These are phyloP conservation scores for Eilema griseolum DNA, from an alignment of 2,888 invertebrate species.

Conservation along the genomic window DNA sequence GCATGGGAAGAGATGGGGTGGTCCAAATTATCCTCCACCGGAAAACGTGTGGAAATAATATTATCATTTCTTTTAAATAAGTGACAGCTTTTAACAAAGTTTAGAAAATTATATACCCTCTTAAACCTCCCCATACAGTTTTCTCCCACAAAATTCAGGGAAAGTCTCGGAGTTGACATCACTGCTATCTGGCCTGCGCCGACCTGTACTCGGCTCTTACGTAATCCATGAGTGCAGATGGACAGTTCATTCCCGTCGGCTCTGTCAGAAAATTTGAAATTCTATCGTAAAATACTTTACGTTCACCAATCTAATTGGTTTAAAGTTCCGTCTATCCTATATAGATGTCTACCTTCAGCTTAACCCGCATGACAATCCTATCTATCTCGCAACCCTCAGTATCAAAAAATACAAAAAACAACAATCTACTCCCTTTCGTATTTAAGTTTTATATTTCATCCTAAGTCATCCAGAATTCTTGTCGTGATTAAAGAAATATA, in stretches of 20 bases:
- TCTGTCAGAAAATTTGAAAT: conserved; percentile 5
- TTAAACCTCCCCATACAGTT: neutral
- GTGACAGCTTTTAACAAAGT: neutral
- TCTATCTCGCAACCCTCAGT: too few relatives aligned
- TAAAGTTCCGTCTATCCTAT: too few relatives aligned
- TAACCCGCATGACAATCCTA: too few relatives aligned
- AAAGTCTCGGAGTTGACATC: neutral
- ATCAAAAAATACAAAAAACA: too few relatives aligned
- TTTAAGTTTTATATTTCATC: too few relatives aligned
- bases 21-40: too few relatives aligned
- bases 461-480: too few relatives aligned
- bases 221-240: conserved; percentile 1
- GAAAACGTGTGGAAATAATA: too few relatives aligned
- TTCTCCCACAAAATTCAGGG: neutral
- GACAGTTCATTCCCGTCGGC: neutral
- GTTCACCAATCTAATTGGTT: neutral
- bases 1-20: too few relatives aligned
- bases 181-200: neutral
- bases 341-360: too few relatives aligned
- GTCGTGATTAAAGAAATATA: too few relatives aligned
- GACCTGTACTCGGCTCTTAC: neutral
- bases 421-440: too few relatives aligned
- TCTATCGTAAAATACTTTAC: neutral
- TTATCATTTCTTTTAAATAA: neutral
- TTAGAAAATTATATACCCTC: neutral